Percentiles rank a stretch among this genome's conserved stretches.
Conservation (phyloP, 1,140 invertebrate species). For the Ceratina calcarata region DNA sequence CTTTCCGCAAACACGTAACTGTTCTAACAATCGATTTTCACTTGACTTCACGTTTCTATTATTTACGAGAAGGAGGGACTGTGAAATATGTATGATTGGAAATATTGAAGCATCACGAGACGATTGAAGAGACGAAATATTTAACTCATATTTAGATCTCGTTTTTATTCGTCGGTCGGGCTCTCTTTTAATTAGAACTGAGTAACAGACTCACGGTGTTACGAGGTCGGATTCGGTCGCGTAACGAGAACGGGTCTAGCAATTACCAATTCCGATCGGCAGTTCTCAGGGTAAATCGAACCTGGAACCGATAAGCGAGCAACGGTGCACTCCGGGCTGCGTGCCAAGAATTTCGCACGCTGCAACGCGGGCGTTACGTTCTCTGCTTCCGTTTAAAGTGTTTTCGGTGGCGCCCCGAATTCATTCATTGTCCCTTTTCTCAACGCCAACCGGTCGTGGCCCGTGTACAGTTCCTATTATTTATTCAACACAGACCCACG, state of each 20-base stretch:
- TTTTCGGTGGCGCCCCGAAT: neutral
- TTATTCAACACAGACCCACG: neutral
- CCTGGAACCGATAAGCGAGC: constrained; percentile 23
- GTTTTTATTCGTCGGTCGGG: neutral
- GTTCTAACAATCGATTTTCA: too few relatives aligned
- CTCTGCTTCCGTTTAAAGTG: neutral
- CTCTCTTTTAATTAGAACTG: too few relatives aligned
- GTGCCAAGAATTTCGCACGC: constrained; percentile 46
- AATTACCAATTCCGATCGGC: constrained; percentile 47
- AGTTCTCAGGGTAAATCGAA: neutral
- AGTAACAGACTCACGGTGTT: neutral
- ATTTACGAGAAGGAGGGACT: too few relatives aligned
- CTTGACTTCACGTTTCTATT: too few relatives aligned
- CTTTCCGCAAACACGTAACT: too few relatives aligned
- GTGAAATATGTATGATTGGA: neutral
- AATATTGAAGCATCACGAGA: constrained; percentile 6
- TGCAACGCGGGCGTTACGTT: neutral
- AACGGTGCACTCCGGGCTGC: constrained; percentile 51
- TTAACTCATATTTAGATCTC: too few relatives aligned
- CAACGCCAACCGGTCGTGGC: too few relatives aligned
- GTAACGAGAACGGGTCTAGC: constrained; percentile 43
- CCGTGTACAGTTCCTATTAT: neutral
- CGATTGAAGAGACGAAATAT: neutral
- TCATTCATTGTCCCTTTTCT: neutral
- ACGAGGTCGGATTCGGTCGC: constrained; percentile 38